Conservation (phyloP, 2,797 vertebrate genomes). For the Rhynchotus rufescens region DNA sequence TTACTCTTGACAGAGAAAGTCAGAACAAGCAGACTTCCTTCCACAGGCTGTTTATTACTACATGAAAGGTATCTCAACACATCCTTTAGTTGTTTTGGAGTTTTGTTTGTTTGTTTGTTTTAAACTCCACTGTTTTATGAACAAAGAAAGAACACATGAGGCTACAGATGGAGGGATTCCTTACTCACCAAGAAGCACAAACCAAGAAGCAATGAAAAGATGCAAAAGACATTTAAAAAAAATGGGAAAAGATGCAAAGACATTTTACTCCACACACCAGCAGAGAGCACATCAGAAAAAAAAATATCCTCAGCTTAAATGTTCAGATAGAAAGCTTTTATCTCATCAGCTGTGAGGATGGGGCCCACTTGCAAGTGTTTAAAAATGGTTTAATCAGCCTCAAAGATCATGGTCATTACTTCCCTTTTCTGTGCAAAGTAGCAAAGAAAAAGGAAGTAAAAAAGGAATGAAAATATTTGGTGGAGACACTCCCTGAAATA, state of each 20-base stretch:
- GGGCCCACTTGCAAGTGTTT: neutral
- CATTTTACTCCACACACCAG: neutral
- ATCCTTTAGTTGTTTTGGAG: fast-evolving
- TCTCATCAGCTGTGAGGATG: neutral
- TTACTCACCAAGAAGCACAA: neutral
- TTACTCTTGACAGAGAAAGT: neutral
- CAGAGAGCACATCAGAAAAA: neutral
- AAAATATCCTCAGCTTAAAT: neutral
- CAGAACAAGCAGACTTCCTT: neutral
- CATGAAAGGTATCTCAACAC: neutral
- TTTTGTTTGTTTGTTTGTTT: neutral
- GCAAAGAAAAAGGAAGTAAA: neutral
- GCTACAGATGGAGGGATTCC: neutral
- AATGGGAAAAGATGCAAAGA: neutral
- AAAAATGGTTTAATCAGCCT: neutral
- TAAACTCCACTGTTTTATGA: neutral
- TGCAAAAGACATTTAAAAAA: neutral
- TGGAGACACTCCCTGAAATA: conserved; percentile 6
- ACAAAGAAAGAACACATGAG: neutral
- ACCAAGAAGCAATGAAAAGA: neutral
- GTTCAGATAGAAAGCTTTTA: neutral
- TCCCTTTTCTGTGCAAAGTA: neutral
- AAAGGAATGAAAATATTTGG: neutral
- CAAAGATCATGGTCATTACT: neutral
- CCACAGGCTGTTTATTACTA: neutral